Evolutionary conservation across 2,888 invertebrate genomes (phyloP).

Genomic region (Ganaspis brasiliensis): DNA sequence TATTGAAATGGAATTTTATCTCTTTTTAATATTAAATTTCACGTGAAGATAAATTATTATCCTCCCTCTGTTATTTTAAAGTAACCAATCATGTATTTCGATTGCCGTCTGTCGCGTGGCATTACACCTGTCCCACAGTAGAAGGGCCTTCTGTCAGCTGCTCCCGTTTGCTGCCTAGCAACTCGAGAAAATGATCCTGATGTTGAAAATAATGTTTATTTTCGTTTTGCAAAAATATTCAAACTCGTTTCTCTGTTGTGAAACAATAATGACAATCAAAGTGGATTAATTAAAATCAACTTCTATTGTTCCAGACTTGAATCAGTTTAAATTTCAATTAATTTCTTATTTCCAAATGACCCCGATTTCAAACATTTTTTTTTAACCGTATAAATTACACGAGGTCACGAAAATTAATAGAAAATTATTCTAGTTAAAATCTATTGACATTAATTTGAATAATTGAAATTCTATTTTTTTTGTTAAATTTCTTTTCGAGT

Average conservation of each 20-base stretch:
- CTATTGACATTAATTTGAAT: too few species aligned
- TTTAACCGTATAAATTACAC: background rate
- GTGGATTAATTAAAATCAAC: too few species aligned
- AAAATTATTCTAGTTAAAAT: too few species aligned
- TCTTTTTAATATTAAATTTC: conserved; percentile 12
- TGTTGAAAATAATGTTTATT: conserved; percentile 58
- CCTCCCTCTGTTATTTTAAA: background rate
- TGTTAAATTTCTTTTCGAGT: background rate
- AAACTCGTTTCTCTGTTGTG: background rate
- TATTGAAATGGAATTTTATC: background rate
- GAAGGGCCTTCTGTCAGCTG: conserved; percentile 68
- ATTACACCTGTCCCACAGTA: conserved; percentile 72
- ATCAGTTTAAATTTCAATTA: background rate
- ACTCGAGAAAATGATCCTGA: conserved; percentile 67
- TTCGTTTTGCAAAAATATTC: conserved; percentile 46
- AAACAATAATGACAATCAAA: too few species aligned
- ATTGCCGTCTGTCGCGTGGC: conserved; percentile 74
- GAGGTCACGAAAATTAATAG: too few species aligned
- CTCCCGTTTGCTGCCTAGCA: conserved; percentile 56
- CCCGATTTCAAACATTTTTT: background rate
- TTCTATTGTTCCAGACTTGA: too few species aligned
- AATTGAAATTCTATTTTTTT: too few species aligned
- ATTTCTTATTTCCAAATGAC: background rate
- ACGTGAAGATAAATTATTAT: conserved; percentile 18
- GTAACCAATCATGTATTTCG: conserved; percentile 64